Percentiles rank a stretch among this genome's conserved stretches.
phyloP scores from a whole-genome alignment of 2,113 vertebrate genomes.

The Tachuris rubrigastra region DNA sequence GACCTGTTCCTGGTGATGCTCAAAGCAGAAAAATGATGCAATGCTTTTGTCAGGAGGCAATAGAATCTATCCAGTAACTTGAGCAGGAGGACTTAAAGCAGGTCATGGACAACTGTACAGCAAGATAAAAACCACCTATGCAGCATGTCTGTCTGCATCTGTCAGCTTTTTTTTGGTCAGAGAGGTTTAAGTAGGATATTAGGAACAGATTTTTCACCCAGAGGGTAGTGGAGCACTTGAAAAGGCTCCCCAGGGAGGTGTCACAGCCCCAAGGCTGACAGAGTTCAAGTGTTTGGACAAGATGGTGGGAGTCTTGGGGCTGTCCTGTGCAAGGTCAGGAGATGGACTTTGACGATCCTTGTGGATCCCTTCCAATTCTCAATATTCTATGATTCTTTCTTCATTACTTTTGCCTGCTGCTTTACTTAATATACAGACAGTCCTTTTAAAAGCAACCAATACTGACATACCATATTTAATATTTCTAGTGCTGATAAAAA shows the following conservation, averaged over 20 bases:
- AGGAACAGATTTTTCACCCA: neutral
- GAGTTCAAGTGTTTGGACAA: neutral
- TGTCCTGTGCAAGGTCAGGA: neutral
- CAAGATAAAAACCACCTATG: neutral
- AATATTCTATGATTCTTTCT: neutral
- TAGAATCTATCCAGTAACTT: neutral
- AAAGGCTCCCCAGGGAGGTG: neutral
- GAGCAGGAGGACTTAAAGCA: neutral
- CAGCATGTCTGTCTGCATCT: neutral
- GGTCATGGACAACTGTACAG: neutral
- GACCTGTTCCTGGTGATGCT: neutral
- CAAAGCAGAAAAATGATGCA: neutral
- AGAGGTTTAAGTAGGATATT: neutral
- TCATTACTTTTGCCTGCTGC: neutral
- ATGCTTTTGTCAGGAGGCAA: rapidly evolving
- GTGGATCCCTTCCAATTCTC: neutral
- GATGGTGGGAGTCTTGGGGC: too few relatives aligned
- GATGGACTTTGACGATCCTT: neutral
- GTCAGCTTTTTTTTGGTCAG: neutral
- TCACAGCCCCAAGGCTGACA: neutral
- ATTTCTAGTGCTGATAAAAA: neutral
- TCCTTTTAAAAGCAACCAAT: neutral
- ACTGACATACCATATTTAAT: neutral
- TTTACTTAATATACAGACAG: neutral
- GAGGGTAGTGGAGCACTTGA: neutral